Conservation (phyloP, 2,113 vertebrate species). For the Rousettus leschenaultii region DNA sequence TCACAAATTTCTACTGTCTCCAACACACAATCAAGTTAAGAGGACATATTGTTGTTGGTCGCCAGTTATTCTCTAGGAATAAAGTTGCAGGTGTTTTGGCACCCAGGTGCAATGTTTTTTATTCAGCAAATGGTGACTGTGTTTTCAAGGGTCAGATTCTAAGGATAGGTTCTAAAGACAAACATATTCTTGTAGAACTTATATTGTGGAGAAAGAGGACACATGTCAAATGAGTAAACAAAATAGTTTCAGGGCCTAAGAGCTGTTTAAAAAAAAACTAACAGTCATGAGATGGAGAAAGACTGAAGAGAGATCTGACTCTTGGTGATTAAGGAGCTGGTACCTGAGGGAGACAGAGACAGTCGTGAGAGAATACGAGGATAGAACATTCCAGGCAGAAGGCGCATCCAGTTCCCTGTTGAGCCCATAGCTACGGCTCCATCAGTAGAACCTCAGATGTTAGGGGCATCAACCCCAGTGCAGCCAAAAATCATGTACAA, state of each 20-base stretch:
- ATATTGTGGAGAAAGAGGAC: not conserved
- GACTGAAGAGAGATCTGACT: not conserved
- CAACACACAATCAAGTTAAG: not conserved
- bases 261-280: not conserved
- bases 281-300: not conserved
- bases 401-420: not conserved
- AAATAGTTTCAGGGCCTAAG: not conserved
- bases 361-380: not conserved
- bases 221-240: not conserved
- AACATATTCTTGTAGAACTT: not conserved
- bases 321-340: not conserved
- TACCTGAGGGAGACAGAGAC: not conserved
- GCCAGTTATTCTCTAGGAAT: not conserved
- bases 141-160: not conserved
- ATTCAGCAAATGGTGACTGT: not conserved
- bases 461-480: accelerated
- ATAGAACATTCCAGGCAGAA: not conserved
- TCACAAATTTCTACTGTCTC: not conserved
- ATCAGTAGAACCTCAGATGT: no score
- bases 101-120: not conserved
- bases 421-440: not conserved
- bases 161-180: not conserved
- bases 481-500: not conserved
- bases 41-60: not conserved
- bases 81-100: not conserved